These are phyloP conservation scores for Coronaproctus castanopsis DNA, from an alignment of 2,888 invertebrate genomes.

Conservation along the genomic window DNA sequence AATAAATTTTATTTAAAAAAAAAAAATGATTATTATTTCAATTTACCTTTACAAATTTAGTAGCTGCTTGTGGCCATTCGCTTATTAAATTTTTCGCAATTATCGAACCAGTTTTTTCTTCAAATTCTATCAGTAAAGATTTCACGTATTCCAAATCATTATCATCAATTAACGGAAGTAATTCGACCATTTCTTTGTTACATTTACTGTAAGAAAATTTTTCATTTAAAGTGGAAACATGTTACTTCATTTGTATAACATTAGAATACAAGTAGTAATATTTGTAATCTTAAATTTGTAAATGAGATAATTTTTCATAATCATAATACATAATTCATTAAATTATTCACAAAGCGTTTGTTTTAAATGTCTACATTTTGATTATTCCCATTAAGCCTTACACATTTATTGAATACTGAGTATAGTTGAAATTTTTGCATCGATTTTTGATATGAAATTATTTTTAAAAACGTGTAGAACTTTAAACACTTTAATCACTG, in stretches of 20 bases:
- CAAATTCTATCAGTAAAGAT: slow-evolving; percentile 60
- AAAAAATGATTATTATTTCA: too few relatives aligned
- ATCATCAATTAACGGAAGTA: slow-evolving; percentile 53
- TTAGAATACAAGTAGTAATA: not conserved
- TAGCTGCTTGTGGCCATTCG: slow-evolving; percentile 55
- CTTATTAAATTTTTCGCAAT: slow-evolving; percentile 58
- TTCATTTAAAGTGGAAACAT: too few relatives aligned
- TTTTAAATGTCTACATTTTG: too few relatives aligned
- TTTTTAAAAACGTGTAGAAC: too few relatives aligned
- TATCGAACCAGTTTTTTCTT: slow-evolving; percentile 66
- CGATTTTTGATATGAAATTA: too few relatives aligned
- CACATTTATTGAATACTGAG: too few relatives aligned
- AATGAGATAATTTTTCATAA: not conserved
- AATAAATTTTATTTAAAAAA: too few relatives aligned
- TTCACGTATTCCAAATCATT: slow-evolving; percentile 62
- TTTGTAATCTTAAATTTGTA: too few relatives aligned
- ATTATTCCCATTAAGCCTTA: too few relatives aligned
- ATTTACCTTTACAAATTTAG: slow-evolving; percentile 66
- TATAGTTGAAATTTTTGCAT: too few relatives aligned
- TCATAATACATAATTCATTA: not conserved
- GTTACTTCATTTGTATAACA: not conserved
- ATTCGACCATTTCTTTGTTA: slow-evolving; percentile 86
- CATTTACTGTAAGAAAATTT: slow-evolving; percentile 42
- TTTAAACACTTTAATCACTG: too few relatives aligned
- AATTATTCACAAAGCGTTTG: too few relatives aligned